A percentile compares a stretch with the other conserved stretches of the same genome.
Conservation (phyloP, 2,797 vertebrate genomes). For the Hapalemur alaotrensis region DNA sequence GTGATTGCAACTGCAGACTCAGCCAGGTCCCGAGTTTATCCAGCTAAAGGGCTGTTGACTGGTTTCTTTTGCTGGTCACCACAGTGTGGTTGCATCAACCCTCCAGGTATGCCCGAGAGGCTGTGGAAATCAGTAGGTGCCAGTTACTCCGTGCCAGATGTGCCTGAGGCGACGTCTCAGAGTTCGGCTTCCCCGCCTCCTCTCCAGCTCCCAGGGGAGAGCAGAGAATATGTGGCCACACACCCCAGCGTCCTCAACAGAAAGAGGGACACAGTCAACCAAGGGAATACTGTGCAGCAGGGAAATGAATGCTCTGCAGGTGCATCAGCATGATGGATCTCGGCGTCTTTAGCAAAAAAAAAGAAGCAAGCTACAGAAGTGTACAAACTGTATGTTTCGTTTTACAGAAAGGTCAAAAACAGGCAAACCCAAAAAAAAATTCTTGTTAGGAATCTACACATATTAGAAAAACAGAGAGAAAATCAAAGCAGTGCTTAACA, state of each 20-base stretch:
- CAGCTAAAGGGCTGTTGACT: neutral
- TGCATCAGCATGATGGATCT: fast-evolving
- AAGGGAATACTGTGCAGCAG: fast-evolving
- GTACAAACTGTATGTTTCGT: neutral
- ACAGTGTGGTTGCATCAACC: neutral
- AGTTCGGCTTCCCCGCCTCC: neutral
- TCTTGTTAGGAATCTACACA: neutral
- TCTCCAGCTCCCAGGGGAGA: neutral
- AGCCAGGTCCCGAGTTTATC: neutral
- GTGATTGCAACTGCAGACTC: neutral
- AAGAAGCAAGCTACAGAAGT: neutral
- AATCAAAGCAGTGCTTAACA: neutral
- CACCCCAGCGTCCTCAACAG: neutral
- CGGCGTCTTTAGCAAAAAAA: too few species aligned
- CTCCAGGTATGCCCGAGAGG: fast-evolving
- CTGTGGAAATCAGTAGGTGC: neutral
- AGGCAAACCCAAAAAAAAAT: neutral
- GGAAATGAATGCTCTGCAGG: neutral
- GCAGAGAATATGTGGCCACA: neutral
- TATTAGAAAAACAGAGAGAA: neutral
- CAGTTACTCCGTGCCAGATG: neutral
- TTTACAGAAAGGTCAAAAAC: neutral
- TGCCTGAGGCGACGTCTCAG: neutral
- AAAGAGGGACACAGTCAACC: too few species aligned
- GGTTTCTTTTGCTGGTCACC: neutral